These are phyloP conservation scores for Aleiodes sp. DNA, from an alignment of 1,140 invertebrate genomes.

Conservation along the genomic window DNA sequence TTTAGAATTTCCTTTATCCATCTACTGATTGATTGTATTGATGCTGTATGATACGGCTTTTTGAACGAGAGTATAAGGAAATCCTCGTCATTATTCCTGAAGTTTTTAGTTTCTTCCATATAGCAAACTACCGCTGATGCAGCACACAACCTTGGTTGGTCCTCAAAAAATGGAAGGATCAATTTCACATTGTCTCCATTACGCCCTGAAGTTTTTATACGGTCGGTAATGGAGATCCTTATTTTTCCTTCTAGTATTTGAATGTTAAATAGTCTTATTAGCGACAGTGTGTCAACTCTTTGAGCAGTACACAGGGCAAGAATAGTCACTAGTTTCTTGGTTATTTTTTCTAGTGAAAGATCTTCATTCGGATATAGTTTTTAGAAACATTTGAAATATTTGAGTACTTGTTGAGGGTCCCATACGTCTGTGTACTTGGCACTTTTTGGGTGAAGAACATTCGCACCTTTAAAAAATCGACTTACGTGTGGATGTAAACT, in stretches of 20 bases:
- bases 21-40: no score
- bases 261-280: slow-evolving; percentile 24
- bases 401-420: slow-evolving; percentile 35
- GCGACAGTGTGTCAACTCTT: slow-evolving; percentile 29
- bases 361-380: neutral
- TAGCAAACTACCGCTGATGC: no score
- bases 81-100: no score
- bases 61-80: no score
- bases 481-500: slow-evolving; percentile 32
- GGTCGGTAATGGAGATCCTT: slow-evolving; percentile 23
- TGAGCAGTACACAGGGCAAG: slow-evolving; percentile 30
- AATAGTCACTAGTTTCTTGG: slow-evolving; percentile 28
- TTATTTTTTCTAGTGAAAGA: neutral
- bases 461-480: slow-evolving; percentile 45
- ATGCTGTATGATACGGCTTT: no score
- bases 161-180: slow-evolving; percentile 23
- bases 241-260: neutral
- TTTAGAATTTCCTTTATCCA: no score
- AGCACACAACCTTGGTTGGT: no score
- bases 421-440: slow-evolving; percentile 44
- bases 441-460: slow-evolving; percentile 31
- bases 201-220: slow-evolving; percentile 25
- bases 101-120: no score
- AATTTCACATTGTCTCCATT: neutral
- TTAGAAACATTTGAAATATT: neutral